Evolutionary conservation across 1,140 invertebrate genomes (phyloP), one percentile per base, ranked within the genome.

Genomic region (Battus philenor): DNA sequence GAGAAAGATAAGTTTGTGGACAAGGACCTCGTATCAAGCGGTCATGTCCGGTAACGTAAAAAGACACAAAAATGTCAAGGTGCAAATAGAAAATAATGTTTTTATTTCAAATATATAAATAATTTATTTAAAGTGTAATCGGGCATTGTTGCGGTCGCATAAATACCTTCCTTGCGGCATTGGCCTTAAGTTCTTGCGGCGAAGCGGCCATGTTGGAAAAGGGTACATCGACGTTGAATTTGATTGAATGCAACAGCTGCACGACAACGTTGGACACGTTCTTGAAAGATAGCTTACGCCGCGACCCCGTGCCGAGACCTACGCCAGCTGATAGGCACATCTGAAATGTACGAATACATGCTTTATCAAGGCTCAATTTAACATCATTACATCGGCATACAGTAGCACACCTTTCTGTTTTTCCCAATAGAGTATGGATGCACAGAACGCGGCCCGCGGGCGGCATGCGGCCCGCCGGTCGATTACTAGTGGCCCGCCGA

Each of bases 181-280:
- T 89, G 20, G 88, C 86, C 66, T 90, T 91, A 17, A 89, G 73
- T 29, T 91, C 90, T 44, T 88, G 85, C 2, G 88, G 86, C 10
- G 88, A 90, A 20, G 93, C 90, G 38, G 93, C 91, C 87, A 97
- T 95, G 78, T 97, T 95, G 38, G 93, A 94, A 81, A 97, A 97
- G 0, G 95, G 95, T 32, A 96, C 94, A 70, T 96, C 95, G 59
- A 96, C 94, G 48, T 94, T 96, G 81, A 95, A 97, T 77, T 95
- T 96, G 61, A 97, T 96, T 9, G 93, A 94, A 81, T 96, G 95
- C 32, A 97, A 89, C 33, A 97, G 86, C 68, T 96, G 94, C 48
- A 97, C 93, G 8, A 97, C 95, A 45, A 96, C 94, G 78, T 94
- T 96, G 33, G 94, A 95, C 0, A 97, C 94, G 81, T 96, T 96